These are phyloP conservation scores for Orientallactaga bullata DNA, from an alignment of 2,113 vertebrate species.

Conservation along the genomic window DNA sequence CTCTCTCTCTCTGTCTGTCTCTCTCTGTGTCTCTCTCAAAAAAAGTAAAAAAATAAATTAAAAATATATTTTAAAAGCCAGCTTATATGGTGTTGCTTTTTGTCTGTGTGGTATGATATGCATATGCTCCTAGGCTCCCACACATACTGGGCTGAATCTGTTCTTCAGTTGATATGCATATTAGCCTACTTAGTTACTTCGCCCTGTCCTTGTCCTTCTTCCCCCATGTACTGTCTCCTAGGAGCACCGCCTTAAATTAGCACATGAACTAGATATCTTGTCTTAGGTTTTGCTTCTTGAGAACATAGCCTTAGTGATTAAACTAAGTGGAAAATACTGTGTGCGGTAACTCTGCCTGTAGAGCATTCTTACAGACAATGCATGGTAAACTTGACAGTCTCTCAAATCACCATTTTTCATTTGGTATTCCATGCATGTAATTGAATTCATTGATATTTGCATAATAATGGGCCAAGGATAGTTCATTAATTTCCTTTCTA, in stretches of 20 bases:
- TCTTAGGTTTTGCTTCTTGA: background rate
- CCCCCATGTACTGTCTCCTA: background rate
- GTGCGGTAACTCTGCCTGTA: background rate
- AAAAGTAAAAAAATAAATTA: too few relatives aligned
- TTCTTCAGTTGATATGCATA: background rate
- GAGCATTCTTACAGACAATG: background rate
- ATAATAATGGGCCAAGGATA: background rate
- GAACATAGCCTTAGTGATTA: background rate
- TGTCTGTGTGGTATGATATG: background rate
- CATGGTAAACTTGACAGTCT: background rate
- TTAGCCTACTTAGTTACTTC: background rate
- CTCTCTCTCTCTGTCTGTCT: too few relatives aligned
- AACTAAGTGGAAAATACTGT: slow-evolving; percentile 5
- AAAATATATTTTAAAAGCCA: too few relatives aligned
- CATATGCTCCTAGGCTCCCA: background rate
- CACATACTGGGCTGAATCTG: background rate
- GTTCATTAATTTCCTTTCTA: background rate
- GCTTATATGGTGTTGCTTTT: background rate
- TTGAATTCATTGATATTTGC: background rate
- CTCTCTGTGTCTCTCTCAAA: too few relatives aligned
- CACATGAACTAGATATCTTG: background rate
- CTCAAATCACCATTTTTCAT: background rate
- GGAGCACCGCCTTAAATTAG: background rate
- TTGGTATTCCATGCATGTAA: background rate
- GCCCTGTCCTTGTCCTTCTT: background rate